Evolutionary conservation across 92 coral and sea anemone genomes (phyloP).

Genomic region (Galaxea fascicularis): DNA sequence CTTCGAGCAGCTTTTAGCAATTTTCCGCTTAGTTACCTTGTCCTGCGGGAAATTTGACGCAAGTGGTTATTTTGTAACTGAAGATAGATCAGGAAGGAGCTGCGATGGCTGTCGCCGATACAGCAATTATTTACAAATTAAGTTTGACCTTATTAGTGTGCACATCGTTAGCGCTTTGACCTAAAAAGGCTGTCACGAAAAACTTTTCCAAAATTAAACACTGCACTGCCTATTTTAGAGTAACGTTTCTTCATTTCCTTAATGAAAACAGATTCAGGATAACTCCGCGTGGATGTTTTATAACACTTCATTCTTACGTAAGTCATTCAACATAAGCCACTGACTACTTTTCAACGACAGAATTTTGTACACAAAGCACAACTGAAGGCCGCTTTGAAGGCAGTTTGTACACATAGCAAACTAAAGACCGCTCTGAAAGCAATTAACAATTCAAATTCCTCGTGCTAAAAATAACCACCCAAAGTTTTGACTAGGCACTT

Average conservation of each 20-base stretch:
- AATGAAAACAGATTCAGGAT: background rate
- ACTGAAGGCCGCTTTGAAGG: background rate
- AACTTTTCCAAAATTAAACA: background rate
- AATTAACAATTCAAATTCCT: background rate
- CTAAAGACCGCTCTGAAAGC: background rate
- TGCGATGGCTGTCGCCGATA: slow-evolving; percentile 6
- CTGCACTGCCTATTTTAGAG: background rate
- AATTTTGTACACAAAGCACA: background rate
- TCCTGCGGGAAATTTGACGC: slow-evolving; percentile 2
- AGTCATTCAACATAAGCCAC: background rate
- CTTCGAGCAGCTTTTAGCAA: background rate
- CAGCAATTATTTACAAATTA: slow-evolving; percentile 11
- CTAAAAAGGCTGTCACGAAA: slow-evolving; percentile 8
- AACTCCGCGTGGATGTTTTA: background rate
- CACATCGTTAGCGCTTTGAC: background rate
- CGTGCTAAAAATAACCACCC: background rate
- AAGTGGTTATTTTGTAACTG: slow-evolving; percentile 5
- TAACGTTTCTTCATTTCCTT: background rate
- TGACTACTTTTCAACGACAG: background rate
- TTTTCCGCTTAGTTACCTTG: slow-evolving; percentile 17
- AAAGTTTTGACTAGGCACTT: background rate
- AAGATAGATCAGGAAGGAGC: slow-evolving; percentile 9
- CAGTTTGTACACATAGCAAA: background rate
- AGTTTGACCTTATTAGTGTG: background rate
- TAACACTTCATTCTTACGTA: background rate